These are phyloP conservation scores for Metopia argyrocephala DNA, from an alignment of 2,888 invertebrate genomes.

Conservation along the genomic window DNA sequence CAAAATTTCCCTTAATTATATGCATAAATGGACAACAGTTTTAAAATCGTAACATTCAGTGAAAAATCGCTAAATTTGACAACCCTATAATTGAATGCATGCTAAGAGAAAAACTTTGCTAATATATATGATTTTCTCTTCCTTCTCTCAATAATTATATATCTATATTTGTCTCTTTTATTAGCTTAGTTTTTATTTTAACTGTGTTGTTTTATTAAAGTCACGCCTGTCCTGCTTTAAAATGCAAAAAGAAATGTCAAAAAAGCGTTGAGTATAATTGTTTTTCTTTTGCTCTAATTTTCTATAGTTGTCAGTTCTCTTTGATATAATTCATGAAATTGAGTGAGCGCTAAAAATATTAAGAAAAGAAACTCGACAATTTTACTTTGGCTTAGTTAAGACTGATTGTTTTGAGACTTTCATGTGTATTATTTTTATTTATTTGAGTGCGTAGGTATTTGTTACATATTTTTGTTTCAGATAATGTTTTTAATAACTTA, in stretches of 20 bases:
- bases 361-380: not conserved
- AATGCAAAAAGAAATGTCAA: conserved; percentile 59
- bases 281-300: not conserved
- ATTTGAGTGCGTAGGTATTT: not conserved
- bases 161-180: conserved; percentile 54
- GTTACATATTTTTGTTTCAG: not conserved
- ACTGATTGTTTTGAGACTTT: not conserved
- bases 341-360: conserved; percentile 25
- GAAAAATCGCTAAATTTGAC: no score
- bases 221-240: conserved; percentile 59
- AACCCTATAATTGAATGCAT: no score
- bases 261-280: conserved; percentile 25
- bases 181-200: conserved; percentile 14
- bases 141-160: conserved; percentile 6
- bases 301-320: conserved; percentile 21
- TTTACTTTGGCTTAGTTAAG: no score
- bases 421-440: conserved; percentile 9
- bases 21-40: no score
- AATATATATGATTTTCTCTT: not conserved
- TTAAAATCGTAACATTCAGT: no score
- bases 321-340: not conserved
- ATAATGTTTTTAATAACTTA: not conserved
- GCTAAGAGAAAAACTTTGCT: not conserved
- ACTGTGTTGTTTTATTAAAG: conserved; percentile 45
- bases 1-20: no score